Evolutionary conservation across 2,113 vertebrate species (phyloP).

Genomic region (Tretioscincus oriximinensis): DNA sequence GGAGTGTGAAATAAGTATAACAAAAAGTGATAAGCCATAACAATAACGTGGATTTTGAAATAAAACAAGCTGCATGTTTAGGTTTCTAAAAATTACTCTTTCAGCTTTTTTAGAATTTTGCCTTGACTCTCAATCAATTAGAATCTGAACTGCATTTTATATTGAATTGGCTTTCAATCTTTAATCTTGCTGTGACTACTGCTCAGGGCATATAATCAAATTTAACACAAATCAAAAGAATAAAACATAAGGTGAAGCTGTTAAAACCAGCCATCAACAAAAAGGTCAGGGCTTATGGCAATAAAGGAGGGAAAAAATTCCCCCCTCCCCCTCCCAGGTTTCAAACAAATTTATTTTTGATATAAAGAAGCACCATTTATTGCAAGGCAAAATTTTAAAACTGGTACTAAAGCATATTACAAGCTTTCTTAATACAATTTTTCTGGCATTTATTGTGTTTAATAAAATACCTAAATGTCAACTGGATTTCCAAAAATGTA

Average conservation of each 20-base stretch:
- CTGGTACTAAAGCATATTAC: conserved; percentile 67
- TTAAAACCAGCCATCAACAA: conserved; percentile 63
- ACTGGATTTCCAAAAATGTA: conserved; percentile 68
- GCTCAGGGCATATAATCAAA: conserved; percentile 62
- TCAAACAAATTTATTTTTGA: conserved; percentile 63
- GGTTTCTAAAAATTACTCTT: not conserved
- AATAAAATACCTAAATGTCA: conserved; percentile 76
- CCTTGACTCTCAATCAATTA: not conserved
- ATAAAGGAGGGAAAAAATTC: conserved; percentile 5
- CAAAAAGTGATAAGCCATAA: not conserved
- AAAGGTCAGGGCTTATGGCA: conserved; percentile 67
- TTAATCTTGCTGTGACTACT: conserved; percentile 38
- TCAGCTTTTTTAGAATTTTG: not conserved
- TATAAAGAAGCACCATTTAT: conserved; percentile 57
- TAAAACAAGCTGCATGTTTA: accelerated
- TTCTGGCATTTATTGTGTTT: conserved; percentile 73
- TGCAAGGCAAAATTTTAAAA: conserved; percentile 56
- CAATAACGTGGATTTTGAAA: accelerated
- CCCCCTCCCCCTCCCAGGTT: conserved; percentile 25
- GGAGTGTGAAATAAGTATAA: not conserved
- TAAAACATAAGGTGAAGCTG: conserved; percentile 59
- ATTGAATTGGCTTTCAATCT: not conserved
- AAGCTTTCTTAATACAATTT: conserved; percentile 77
- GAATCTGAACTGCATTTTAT: not conserved
- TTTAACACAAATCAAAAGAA: conserved; percentile 51